phyloP scores from a whole-genome alignment of 2,797 vertebrate genomes.

The Tragelaphus oryx region DNA sequence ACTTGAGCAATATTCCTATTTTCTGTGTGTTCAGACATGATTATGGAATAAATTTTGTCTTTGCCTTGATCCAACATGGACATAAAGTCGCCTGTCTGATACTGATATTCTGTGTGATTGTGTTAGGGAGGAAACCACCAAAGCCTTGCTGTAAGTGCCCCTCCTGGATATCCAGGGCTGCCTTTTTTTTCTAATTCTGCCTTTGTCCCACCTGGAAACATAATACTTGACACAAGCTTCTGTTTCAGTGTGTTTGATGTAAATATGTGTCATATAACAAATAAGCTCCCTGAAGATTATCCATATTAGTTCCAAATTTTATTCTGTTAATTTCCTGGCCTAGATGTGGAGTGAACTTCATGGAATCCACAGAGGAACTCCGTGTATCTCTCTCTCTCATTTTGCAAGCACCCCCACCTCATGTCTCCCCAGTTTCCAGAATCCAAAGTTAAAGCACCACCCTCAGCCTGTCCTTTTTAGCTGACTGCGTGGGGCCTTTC shows the following conservation, averaged over 20 bases:
- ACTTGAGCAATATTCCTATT: not conserved
- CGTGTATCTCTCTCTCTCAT: too few relatives aligned
- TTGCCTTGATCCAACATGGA: not conserved
- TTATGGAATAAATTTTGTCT: not conserved
- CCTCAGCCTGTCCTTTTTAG: not conserved
- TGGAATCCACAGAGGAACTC: slow-evolving; percentile 25
- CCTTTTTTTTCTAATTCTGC: not conserved
- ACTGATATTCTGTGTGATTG: not conserved
- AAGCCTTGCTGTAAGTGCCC: not conserved
- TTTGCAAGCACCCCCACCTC: not conserved
- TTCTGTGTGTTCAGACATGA: not conserved
- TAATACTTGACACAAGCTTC: not conserved
- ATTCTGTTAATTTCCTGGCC: slow-evolving; percentile 39
- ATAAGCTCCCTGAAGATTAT: slow-evolving; percentile 10
- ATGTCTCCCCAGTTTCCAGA: not conserved
- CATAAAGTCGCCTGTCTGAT: not conserved
- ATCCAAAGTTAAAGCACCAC: not conserved
- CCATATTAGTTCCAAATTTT: slow-evolving; percentile 22
- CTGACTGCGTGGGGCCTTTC: slow-evolving; percentile 15
- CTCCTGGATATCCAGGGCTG: not conserved
- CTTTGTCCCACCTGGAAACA: not conserved
- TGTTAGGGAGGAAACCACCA: not conserved
- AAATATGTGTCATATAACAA: not conserved
- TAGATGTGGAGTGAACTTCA: not conserved
- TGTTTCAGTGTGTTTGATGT: not conserved